Percentiles rank a stretch among this genome's conserved stretches.
Evolutionary conservation across 2,888 invertebrate species (phyloP).

Genomic region (Lochmaea crataegi): DNA sequence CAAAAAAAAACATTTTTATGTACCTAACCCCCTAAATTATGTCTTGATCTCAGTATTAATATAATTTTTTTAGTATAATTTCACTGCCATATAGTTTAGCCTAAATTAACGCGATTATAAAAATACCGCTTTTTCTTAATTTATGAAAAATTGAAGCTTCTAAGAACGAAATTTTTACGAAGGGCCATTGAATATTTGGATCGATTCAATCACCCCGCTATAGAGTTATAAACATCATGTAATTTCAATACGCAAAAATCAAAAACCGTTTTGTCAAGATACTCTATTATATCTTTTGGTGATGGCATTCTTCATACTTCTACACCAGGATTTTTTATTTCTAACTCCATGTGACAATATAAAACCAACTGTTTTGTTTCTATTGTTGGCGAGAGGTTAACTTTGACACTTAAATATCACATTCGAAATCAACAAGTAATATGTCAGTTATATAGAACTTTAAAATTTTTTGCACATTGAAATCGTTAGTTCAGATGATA

Average conservation of each 20-base stretch:
- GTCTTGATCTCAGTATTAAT: slow-evolving; percentile 64
- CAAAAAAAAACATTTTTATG: slow-evolving; percentile 36
- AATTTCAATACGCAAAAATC: not conserved
- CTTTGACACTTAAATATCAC: too few species aligned
- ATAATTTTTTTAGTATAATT: slow-evolving; percentile 57
- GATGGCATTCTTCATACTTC: not conserved
- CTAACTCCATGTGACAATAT: too few species aligned
- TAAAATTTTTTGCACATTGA: too few species aligned
- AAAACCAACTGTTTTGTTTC: too few species aligned
- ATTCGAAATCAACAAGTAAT: too few species aligned
- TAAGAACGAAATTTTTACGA: slow-evolving; percentile 17
- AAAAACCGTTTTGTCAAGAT: not conserved
- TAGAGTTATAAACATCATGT: slow-evolving; percentile 12
- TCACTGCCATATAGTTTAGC: slow-evolving; percentile 59
- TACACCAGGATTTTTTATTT: too few species aligned
- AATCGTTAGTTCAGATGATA: too few species aligned
- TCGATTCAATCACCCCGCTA: not conserved
- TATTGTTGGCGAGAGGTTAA: too few species aligned
- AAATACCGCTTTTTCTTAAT: slow-evolving; percentile 28
- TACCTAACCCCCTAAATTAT: slow-evolving; percentile 48
- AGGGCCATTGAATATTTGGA: not conserved
- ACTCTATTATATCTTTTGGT: not conserved
- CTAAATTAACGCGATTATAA: slow-evolving; percentile 14
- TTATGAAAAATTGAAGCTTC: slow-evolving; percentile 17
- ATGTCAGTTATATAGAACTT: too few species aligned